These are phyloP conservation scores for Cistogaster globosa DNA, from an alignment of 2,888 invertebrate species.

Conservation along the genomic window DNA sequence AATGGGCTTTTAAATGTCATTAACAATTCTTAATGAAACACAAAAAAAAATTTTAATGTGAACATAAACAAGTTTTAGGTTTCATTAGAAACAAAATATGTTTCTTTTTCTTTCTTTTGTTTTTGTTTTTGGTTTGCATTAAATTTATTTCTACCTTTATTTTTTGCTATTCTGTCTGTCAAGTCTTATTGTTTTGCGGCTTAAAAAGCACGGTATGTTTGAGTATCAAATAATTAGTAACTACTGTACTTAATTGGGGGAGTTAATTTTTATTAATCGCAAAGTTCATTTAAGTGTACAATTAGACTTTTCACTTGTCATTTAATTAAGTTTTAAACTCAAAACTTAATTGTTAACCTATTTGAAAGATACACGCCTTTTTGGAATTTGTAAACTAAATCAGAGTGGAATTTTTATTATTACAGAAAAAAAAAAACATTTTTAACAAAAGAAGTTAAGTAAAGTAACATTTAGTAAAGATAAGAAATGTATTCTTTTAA, in stretches of 20 bases:
- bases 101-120: not conserved
- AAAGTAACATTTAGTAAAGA: too few species aligned
- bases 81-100: constrained; percentile 33
- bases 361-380: too few species aligned
- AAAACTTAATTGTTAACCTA: not conserved
- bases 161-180: not conserved
- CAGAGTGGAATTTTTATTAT: too few species aligned
- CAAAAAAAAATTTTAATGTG: constrained; percentile 21
- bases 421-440: too few species aligned
- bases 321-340: not conserved
- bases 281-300: not conserved
- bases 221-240: not conserved
- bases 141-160: not conserved
- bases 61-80: constrained; percentile 35
- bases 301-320: not conserved
- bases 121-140: too few species aligned
- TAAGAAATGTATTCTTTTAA: too few species aligned
- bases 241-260: not conserved
- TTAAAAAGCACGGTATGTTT: not conserved
- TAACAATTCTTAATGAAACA: constrained; percentile 7
- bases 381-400: too few species aligned
- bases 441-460: too few species aligned
- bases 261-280: constrained; percentile 8
- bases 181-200: not conserved
- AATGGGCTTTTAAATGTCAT: constrained; percentile 25